A percentile compares a stretch with the other conserved stretches of the same genome.
phyloP scores from a whole-genome alignment of 30 jellyfish, hydroid and myxozoan genomes.

The Hydra vulgaris region DNA sequence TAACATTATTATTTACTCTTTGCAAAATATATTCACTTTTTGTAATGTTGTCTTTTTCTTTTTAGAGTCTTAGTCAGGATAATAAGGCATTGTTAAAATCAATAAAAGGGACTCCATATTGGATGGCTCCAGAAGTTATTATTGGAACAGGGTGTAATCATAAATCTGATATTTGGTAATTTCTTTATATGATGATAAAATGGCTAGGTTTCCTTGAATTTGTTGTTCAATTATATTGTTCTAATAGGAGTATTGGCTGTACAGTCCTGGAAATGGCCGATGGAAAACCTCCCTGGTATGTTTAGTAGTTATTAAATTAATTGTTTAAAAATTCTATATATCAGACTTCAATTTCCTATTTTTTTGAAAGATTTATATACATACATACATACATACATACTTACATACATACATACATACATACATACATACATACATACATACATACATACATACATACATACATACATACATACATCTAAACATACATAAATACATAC shows the following conservation, averaged over 20 bases:
- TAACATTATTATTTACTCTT: too few species aligned
- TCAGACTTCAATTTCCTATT: too few species aligned
- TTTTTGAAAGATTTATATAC: too few species aligned
- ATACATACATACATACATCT: too few species aligned
- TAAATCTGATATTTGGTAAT: slow-evolving; percentile 78
- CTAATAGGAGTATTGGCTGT: slow-evolving; percentile 77
- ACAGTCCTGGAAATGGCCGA: slow-evolving; percentile 89
- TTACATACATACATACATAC: too few species aligned
- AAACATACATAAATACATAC: too few species aligned
- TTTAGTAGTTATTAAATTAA: neutral
- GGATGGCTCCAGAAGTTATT: slow-evolving; percentile 96
- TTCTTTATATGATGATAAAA: neutral
- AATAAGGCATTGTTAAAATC: slow-evolving; percentile 39
- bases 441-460: too few species aligned
- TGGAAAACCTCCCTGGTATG: slow-evolving; percentile 94
- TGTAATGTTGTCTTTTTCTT: neutral
- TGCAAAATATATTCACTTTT: too few species aligned
- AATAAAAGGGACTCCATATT: slow-evolving; percentile 77
- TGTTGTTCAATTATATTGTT: neutral
- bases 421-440: too few species aligned
- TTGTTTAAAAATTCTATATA: too few species aligned
- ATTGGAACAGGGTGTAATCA: slow-evolving; percentile 53
- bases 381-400: too few species aligned
- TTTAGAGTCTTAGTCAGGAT: slow-evolving; percentile 49
- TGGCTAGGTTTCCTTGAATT: too few species aligned